Evolutionary conservation across 92 coral and sea anemone species (phyloP), one percentile per base, ranked within the genome.

Genomic region (Parazoanthus atlanticus): DNA sequence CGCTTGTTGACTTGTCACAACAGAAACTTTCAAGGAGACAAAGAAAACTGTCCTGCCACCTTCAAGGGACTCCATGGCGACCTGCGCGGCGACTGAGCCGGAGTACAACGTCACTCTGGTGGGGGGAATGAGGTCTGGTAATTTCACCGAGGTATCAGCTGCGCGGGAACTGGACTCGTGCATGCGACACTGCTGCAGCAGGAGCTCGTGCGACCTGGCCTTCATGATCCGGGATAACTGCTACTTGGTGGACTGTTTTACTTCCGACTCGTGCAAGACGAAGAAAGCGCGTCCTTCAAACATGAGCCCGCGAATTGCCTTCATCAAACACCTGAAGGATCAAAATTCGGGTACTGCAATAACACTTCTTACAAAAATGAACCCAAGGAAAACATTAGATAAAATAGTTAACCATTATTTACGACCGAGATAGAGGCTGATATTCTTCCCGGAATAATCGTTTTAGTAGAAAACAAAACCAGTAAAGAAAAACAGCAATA

Each of bases 181-280:
- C 85, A 95, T 94, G 88, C 86, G 92, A 79, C 98, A 91, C 89
- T 97, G 99, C 49, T 97, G 99, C 79, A 86, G 93, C 74, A 89
- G 93, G 81, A 85, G 89, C 56, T 78, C 92, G 9, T 97, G 99
- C 86, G 93, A 96, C 92, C 89, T 97, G 89, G 97, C 98, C 73
- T 97, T 97, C 89, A 97, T 97, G 98, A 94, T 97, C 85, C 93
- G 98, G 90, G 92, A 91, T 70, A 95, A 93, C 76, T 97, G 99
- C 74, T 97, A 95, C 86, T 94, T 97, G 72, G 97, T 97, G 56
- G 88, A 91, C 23, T 97, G 99, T 73, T 82, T 78, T 77, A 88
- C 86, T 74, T 88, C 88, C 52, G 86, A 91, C 47, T 89, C 92
- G 30, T 97, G 99, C 85, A 89, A 90, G 76, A 94, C 99, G 0